These are phyloP conservation scores for Pygmarrhopalites habei DNA, from an alignment of 1,140 invertebrate genomes.

Conservation along the genomic window DNA sequence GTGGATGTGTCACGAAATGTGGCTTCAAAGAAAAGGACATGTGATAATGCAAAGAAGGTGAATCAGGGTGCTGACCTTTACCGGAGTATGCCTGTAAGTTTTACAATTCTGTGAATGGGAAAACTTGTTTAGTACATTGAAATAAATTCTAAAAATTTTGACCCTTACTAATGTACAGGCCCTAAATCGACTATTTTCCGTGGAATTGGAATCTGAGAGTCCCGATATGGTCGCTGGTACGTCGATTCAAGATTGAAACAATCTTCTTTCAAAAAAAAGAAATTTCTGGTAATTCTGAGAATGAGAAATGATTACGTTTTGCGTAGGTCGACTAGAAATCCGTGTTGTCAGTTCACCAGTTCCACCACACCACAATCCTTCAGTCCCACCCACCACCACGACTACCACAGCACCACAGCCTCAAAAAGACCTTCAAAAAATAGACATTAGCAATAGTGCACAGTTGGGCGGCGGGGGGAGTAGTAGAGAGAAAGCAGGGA, in stretches of 20 bases:
- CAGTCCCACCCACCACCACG: no score
- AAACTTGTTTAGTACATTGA: no score
- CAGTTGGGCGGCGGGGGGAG: no score
- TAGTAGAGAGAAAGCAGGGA: not conserved
- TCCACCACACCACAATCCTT: no score
- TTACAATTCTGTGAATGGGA: slow-evolving; percentile 5
- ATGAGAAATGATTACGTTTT: no score
- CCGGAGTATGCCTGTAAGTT: slow-evolving; percentile 41
- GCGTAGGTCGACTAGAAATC: slow-evolving; percentile 71
- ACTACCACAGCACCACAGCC: no score
- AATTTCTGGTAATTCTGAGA: no score
- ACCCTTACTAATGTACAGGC: slow-evolving; percentile 25
- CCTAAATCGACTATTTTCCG: slow-evolving; percentile 35
- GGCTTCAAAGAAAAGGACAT: slow-evolving; percentile 44
- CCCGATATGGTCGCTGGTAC: slow-evolving; percentile 25
- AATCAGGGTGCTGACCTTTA: slow-evolving; percentile 28
- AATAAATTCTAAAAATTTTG: no score
- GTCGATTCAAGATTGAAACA: not conserved
- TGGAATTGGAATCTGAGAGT: slow-evolving; percentile 27
- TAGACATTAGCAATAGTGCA: slow-evolving; percentile 4
- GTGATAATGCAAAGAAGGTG: slow-evolving; percentile 36
- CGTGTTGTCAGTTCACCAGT: slow-evolving; percentile 53
- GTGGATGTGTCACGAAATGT: slow-evolving; percentile 78
- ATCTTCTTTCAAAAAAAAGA: slow-evolving; percentile 6
- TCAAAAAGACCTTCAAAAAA: not conserved